These are phyloP conservation scores for Tamias sibiricus DNA, from an alignment of 2,113 vertebrate species.

Conservation along the genomic window DNA sequence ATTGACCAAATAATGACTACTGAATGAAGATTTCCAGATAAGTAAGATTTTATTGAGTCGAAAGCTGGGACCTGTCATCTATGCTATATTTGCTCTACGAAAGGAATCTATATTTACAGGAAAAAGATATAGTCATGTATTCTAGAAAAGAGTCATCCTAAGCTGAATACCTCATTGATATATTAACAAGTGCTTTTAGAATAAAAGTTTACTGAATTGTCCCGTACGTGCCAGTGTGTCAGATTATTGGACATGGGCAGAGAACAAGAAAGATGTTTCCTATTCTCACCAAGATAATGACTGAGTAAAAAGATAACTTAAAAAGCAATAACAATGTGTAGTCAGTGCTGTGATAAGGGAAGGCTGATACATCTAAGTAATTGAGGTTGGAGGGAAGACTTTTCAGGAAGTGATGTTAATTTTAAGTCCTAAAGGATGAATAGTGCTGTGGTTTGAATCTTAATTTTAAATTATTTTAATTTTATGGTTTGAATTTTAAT, in stretches of 20 bases:
- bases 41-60: background rate
- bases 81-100: background rate
- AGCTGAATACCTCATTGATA: background rate
- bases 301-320: background rate
- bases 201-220: background rate
- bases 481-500: too few species aligned
- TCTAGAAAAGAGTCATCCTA: background rate
- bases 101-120: background rate
- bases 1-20: background rate
- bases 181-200: background rate
- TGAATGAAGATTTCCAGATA: constrained; percentile 6
- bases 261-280: background rate
- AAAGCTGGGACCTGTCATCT: background rate
- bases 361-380: background rate
- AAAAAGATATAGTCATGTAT: background rate
- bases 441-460: background rate
- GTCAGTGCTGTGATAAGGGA: background rate
- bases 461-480: too few species aligned
- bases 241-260: background rate
- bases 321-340: background rate
- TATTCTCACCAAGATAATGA: background rate
- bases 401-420: background rate
- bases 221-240: background rate
- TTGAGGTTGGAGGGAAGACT: background rate
- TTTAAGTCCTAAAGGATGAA: background rate